A percentile compares a stretch with the other conserved stretches of the same genome.
Evolutionary conservation across 2,888 invertebrate genomes (phyloP).

Genomic region (Eulithis testata): DNA sequence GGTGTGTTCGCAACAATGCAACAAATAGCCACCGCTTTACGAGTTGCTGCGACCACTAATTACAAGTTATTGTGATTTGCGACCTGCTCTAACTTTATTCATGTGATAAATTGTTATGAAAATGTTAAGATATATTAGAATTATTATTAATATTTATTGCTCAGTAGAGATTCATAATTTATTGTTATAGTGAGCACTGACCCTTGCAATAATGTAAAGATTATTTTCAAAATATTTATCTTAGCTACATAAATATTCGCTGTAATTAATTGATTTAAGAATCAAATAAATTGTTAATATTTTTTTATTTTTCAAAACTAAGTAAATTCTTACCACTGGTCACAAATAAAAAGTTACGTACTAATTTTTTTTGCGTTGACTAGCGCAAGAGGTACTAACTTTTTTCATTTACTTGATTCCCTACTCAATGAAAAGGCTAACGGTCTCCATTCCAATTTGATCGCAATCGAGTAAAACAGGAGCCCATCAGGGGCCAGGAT

Average conservation of each 20-base stretch:
- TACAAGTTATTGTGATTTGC: conserved; percentile 80
- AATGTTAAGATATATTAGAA: conserved; percentile 21
- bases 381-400: conserved; percentile 15
- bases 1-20: conserved; percentile 73
- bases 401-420: conserved; percentile 28
- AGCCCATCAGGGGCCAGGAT: conserved; percentile 38
- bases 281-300: no score
- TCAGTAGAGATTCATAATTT: neutral
- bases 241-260: neutral
- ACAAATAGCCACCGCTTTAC: conserved; percentile 72
- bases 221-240: neutral
- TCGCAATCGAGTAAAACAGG: conserved; percentile 39
- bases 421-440: conserved; percentile 36
- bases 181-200: neutral
- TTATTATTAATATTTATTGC: conserved; percentile 27
- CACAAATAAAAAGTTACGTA: neutral
- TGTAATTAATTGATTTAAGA: no score
- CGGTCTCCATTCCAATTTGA: conserved; percentile 42
- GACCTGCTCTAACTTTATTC: conserved; percentile 62
- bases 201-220: neutral
- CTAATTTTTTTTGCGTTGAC: no score
- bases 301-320: no score
- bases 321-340: neutral
- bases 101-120: conserved; percentile 27
- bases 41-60: conserved; percentile 64